Base-by-base conservation (phyloP, 1,140 invertebrate species). In the Oscheius sp. region DNA sequence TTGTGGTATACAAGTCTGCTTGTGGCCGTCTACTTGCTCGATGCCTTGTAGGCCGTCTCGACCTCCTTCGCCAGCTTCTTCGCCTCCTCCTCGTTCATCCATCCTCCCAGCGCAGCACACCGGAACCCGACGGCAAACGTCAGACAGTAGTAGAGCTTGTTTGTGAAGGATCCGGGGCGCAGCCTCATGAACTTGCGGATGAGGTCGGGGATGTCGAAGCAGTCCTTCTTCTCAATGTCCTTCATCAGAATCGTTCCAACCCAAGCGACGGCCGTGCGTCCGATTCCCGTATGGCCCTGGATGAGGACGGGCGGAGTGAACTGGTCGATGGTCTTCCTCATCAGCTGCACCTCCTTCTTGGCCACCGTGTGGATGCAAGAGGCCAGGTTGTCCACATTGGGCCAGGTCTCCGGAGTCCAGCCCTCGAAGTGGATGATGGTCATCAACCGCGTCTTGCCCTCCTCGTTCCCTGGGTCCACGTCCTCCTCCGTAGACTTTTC, bases 121-220 rank as follows among this genome's bases (percentile, higher is more conserved):
- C 49, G 49, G 49, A 55, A 55, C 7, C 49, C 49, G 7, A 55
- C 49, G 28, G 49, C 49, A 55, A 13, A 55, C 4, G 23, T 55
- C 15, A 23, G 15, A 7, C 15, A 55, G 49, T 55, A 23, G 49
- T 55, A 55, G 49, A 55, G 7, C 23, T 55, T 55, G 49, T 55
- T 65, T 3, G 20, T 26, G 10, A 65, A n/a, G n/a, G 63, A 38
- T 26, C 35, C 35, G 2, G 38, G n/a, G 52, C 45, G 64, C 2
- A 20, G 29, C 31, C 52, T 67, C 31, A 67, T 67, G 28, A 67
- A 31, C n/a, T 15, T 15, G n/a, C 45, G 46, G 38, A 67, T 67
- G 28, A 67, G 64, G 29, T 67, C 35, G 3, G 64, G 64, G 2
- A 67, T 45, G 45, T 67, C 64, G 29, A 67, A 67, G 45, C 64